A percentile compares a stretch with the other conserved stretches of the same genome.
Evolutionary conservation across 2,888 invertebrate species (phyloP).

Genomic region (Yponomeuta sedellus): DNA sequence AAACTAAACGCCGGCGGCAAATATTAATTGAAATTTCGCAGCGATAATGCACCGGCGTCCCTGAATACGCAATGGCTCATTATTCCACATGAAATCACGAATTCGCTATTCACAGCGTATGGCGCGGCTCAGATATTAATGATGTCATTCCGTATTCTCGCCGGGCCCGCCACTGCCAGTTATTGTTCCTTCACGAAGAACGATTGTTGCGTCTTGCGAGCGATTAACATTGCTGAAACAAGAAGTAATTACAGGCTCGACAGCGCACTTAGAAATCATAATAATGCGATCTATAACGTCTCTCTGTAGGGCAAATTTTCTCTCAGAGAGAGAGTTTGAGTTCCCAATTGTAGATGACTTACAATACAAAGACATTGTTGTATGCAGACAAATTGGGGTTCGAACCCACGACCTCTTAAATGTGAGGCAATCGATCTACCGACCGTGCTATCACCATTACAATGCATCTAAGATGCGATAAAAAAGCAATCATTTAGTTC

Average conservation of each 20-base stretch:
- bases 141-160: neutral
- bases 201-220: neutral
- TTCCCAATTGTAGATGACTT: too few species aligned
- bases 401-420: too few species aligned
- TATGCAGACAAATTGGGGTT: too few species aligned
- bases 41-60: neutral
- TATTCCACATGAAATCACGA: neutral
- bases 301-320: too few species aligned
- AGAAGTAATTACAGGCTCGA: neutral
- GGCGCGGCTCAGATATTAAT: neutral
- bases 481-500: too few species aligned
- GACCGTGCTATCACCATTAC: too few species aligned
- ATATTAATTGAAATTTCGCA: constrained; percentile 3
- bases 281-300: too few species aligned
- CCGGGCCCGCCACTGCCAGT: neutral
- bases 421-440: too few species aligned
- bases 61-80: neutral
- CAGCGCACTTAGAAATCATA: too few species aligned
- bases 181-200: neutral
- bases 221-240: neutral
- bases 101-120: neutral
- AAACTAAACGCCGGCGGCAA: neutral
- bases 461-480: too few species aligned
- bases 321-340: too few species aligned
- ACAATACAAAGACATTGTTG: too few species aligned